phyloP scores from a whole-genome alignment of 92 coral and sea anemone species.

The Palythoa heliodiscus region DNA sequence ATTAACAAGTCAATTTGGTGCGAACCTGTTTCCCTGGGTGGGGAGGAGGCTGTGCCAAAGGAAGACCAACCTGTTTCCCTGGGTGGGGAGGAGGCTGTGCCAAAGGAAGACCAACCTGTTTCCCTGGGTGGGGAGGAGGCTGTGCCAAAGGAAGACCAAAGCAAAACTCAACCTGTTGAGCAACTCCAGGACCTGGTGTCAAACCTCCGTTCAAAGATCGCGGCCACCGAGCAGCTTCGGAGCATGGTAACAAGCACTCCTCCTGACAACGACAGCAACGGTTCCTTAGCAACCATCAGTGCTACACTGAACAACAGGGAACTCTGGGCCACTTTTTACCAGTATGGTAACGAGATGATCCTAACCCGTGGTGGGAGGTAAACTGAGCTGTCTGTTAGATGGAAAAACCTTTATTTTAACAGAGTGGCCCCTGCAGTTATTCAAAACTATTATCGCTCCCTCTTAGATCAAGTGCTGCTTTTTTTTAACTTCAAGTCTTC shows the following conservation, averaged over 20 bases:
- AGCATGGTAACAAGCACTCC: background rate
- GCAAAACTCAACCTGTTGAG: background rate
- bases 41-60: background rate
- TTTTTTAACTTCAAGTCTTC: no score
- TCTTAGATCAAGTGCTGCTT: no score
- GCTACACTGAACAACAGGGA: constrained; percentile 13
- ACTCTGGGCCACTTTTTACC: constrained; percentile 17
- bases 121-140: no score
- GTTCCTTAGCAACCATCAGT: background rate
- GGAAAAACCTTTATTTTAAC: no score
- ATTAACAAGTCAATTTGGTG: background rate
- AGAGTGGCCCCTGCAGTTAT: no score
- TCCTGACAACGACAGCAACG: background rate
- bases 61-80: background rate
- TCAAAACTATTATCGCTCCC: no score
- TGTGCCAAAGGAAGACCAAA: background rate
- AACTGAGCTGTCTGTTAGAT: background rate
- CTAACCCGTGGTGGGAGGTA: constrained; percentile 35
- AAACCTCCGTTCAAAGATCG: background rate
- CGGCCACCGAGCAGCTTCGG: background rate
- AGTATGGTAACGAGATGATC: constrained; percentile 35
- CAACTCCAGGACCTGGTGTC: background rate
- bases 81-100: background rate
- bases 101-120: background rate
- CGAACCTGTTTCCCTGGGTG: background rate